phyloP scores from a whole-genome alignment of 2,888 invertebrate species.

The Noctua pronuba region DNA sequence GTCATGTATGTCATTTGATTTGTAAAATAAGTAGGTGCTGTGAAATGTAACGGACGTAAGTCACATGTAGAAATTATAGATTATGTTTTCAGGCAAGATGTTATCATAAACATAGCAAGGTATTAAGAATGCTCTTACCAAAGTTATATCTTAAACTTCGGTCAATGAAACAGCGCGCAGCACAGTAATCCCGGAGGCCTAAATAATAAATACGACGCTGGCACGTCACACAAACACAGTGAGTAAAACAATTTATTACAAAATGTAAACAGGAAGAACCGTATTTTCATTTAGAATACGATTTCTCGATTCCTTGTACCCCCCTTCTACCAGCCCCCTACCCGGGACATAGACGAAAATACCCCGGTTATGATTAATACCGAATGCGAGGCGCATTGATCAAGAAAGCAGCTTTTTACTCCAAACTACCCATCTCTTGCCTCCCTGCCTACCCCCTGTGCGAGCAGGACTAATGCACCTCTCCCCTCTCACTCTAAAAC shows the following conservation, averaged over 20 bases:
- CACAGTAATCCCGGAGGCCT: slow-evolving; percentile 67
- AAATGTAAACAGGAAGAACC: slow-evolving; percentile 90
- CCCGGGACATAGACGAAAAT: slow-evolving; percentile 88
- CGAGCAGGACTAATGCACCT: slow-evolving; percentile 89
- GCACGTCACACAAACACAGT: slow-evolving; percentile 82
- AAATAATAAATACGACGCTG: slow-evolving; percentile 77
- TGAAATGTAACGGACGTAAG: neutral
- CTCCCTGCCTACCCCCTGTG: slow-evolving; percentile 75
- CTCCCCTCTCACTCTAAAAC: slow-evolving; percentile 89
- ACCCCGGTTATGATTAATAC: slow-evolving; percentile 90
- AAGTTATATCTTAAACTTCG: slow-evolving; percentile 50
- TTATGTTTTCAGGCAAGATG: neutral
- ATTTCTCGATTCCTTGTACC: slow-evolving; percentile 80
- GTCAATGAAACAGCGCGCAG: slow-evolving; percentile 63
- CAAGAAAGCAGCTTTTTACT: slow-evolving; percentile 90
- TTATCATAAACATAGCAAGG: slow-evolving; percentile 33
- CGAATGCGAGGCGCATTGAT: slow-evolving; percentile 90
- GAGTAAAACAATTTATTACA: slow-evolving; percentile 90
- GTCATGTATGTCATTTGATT: neutral
- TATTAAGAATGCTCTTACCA: neutral
- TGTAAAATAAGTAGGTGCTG: neutral
- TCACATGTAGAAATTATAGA: rapidly evolving
- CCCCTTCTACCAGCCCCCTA: slow-evolving; percentile 73
- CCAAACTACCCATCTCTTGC: slow-evolving; percentile 88
- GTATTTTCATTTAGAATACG: slow-evolving; percentile 91